Evolutionary conservation across 2,113 vertebrate genomes (phyloP), one percentile per base, ranked within the genome.

Genomic region (Oncorhynchus nerka): DNA sequence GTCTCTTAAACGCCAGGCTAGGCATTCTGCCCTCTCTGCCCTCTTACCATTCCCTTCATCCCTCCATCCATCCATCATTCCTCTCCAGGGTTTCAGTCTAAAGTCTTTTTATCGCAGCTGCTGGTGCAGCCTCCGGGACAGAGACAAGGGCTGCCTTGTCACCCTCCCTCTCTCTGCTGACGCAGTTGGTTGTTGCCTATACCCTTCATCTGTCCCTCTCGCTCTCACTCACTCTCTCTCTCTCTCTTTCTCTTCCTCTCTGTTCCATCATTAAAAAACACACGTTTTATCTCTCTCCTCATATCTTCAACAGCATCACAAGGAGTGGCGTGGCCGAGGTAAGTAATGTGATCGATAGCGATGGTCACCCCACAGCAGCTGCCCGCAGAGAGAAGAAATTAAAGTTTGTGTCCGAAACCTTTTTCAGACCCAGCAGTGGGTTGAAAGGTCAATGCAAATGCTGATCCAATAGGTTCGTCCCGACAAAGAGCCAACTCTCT

Each of bases 111-210:
- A 89, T 90, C 91, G 91, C 90, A 94, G 93, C 92, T 94, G 92
- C 91, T 93, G 90, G 91, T 84, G 89, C 90, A 89, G 91, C 85
- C 90, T 90, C 91, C 88, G 88, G 87, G 82, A 73, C 77, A 76
- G 74, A 88, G 73, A 94, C 92, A 94, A 93, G 89, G 92, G 87
- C 88, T 86, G 87, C 91, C 92, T 93, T 94, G 92, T 93, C 86
- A 79, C 85, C 81, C 81, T 82, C 57, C 61, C 39, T 51, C 83
- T 84, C 80, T 84, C 87, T 86, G 87, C 91, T 93, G 92, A 92
- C 84, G 81, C 79, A 81, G 88, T 92, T 70, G 73, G 86, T 91
- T 91, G 88, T 90, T 91, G 86, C 84, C 84, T 84, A 55, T 84
- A 86, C 83, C 85, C 83, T 65, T 84, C 86, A 88, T 55, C 84